Conservation (phyloP, 2,113 vertebrate species). For the Oriolus oriolus region DNA sequence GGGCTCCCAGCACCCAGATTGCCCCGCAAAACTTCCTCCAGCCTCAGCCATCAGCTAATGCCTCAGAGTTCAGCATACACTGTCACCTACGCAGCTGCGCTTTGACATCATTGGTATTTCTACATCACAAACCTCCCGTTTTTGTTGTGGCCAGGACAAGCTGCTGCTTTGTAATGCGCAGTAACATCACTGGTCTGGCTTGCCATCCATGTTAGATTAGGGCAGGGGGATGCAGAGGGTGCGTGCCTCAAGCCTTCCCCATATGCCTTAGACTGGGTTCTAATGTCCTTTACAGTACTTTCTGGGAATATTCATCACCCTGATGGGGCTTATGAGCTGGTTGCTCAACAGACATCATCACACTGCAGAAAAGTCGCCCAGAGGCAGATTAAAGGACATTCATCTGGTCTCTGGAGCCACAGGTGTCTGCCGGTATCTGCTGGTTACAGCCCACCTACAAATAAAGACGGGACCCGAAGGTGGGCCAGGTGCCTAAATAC, state of each 20-base stretch:
- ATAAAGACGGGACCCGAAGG: background rate
- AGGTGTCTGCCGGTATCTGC: background rate
- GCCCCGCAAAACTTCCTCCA: background rate
- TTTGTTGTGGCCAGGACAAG: background rate
- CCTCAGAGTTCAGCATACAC: background rate
- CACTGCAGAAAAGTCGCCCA: background rate
- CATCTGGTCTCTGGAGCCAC: background rate
- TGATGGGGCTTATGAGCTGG: accelerated
- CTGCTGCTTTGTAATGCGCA: background rate
- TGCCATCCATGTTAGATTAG: background rate
- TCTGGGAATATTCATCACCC: accelerated
- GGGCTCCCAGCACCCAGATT: background rate
- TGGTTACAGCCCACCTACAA: background rate
- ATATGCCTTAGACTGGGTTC: background rate
- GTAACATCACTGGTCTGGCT: background rate
- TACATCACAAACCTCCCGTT: background rate
- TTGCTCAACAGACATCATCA: background rate
- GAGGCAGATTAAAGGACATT: background rate
- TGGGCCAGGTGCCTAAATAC: accelerated
- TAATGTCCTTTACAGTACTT: too few relatives aligned
- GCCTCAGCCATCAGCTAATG: background rate
- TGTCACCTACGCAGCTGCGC: accelerated
- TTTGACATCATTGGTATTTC: background rate
- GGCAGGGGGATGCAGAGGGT: background rate
- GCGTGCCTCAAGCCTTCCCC: background rate